Percentiles rank a stretch among this genome's conserved stretches.
phyloP scores from a whole-genome alignment of 2,797 vertebrate species.

The Emydoidea blandingii region DNA sequence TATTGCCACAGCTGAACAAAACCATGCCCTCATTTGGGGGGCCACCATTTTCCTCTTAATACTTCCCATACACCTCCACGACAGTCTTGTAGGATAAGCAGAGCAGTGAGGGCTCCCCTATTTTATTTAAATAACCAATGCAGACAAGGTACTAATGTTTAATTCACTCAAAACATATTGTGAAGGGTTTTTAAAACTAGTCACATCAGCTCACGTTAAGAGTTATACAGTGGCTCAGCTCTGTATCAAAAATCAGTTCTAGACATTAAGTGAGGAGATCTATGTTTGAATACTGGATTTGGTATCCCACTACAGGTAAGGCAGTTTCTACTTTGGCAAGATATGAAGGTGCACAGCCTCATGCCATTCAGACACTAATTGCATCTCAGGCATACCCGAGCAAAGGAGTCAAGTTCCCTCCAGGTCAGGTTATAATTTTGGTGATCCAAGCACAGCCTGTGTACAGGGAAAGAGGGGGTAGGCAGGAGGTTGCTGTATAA shows the following conservation, averaged over 20 bases:
- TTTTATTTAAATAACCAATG: neutral
- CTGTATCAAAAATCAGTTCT: neutral
- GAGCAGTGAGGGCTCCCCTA: neutral
- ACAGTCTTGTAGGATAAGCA: neutral
- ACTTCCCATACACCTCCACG: neutral
- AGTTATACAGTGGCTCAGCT: neutral
- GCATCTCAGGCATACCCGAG: neutral
- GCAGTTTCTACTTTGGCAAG: neutral
- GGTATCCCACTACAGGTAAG: neutral
- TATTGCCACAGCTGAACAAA: neutral
- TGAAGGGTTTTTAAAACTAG: neutral
- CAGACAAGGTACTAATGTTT: neutral
- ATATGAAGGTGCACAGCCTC: neutral
- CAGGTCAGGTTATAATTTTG: neutral
- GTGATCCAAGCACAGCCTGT: neutral
- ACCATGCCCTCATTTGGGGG: neutral
- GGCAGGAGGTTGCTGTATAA: neutral
- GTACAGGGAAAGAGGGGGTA: neutral
- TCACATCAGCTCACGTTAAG: neutral
- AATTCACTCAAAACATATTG: neutral
- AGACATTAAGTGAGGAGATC: neutral
- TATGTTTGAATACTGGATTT: neutral
- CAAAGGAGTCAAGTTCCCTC: neutral
- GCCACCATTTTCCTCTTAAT: neutral
- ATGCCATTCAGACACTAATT: neutral